These are phyloP conservation scores for Drosophila lowei DNA, from an alignment of 1,140 invertebrate genomes.

Conservation along the genomic window DNA sequence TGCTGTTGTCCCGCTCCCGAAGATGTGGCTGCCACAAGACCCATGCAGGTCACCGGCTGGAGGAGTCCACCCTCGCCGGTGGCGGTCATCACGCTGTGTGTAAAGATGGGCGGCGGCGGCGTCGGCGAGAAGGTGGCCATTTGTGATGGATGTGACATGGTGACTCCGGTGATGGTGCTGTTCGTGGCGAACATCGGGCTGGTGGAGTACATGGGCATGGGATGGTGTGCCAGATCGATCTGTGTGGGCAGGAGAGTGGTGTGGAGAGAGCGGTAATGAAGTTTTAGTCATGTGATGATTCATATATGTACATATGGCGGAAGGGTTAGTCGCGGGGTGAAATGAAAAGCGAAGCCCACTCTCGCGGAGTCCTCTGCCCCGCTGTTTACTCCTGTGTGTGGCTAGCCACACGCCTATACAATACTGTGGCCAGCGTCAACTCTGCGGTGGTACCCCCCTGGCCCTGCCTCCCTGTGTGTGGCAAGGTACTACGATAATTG, in stretches of 20 bases:
- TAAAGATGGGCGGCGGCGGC: constrained; percentile 80
- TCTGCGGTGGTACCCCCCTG: neutral
- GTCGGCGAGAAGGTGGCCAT: constrained; percentile 80
- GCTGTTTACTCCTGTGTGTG: no score
- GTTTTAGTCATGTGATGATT: constrained; percentile 63
- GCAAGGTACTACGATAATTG: no score
- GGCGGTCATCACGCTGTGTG: constrained; percentile 78
- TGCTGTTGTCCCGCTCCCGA: constrained; percentile 57
- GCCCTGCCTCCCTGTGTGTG: no score
- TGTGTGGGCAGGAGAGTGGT: constrained; percentile 23
- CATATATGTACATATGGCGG: constrained; percentile 38
- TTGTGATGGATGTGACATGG: constrained; percentile 83
- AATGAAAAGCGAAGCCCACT: no score
- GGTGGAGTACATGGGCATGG: constrained; percentile 82
- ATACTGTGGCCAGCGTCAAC: constrained; percentile 8
- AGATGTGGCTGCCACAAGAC: constrained; percentile 66
- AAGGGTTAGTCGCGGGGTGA: constrained; percentile 27
- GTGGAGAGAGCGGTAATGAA: constrained; percentile 22
- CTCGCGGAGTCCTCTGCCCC: no score
- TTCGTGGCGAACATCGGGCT: constrained; percentile 82
- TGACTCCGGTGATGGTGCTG: constrained; percentile 82
- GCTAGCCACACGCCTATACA: neutral
- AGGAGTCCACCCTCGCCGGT: constrained; percentile 60
- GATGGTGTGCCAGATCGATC: constrained; percentile 83
- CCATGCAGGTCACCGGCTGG: constrained; percentile 72